phyloP scores from a whole-genome alignment of 2,113 vertebrate genomes.

The Entelurus aequoreus region DNA sequence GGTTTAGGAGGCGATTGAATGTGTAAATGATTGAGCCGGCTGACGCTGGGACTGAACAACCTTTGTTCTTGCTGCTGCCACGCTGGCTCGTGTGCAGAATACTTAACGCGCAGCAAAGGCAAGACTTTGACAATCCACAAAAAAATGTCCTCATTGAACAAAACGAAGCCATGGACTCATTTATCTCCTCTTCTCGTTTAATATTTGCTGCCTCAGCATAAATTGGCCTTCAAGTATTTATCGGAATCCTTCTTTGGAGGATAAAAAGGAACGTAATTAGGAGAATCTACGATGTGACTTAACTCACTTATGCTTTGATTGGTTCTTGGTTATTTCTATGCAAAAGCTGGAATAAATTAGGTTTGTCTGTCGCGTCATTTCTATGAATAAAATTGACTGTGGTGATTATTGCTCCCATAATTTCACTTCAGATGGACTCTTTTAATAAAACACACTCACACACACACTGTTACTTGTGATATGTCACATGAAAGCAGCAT shows the following conservation, averaged over 20 bases:
- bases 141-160: constrained; percentile 18
- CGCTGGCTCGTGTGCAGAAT: constrained; percentile 67
- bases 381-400: neutral
- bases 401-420: neutral
- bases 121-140: constrained; percentile 50
- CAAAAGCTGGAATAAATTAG: neutral
- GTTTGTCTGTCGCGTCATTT: neutral
- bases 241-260: neutral
- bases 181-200: neutral
- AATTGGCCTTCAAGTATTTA: neutral
- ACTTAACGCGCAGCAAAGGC: constrained; percentile 66
- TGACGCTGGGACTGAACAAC: constrained; percentile 63
- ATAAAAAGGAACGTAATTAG: neutral
- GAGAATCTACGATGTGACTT: too few relatives aligned
- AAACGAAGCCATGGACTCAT: constrained; percentile 7
- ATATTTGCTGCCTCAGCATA: neutral
- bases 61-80: constrained; percentile 65
- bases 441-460: too few relatives aligned
- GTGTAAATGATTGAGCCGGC: constrained; percentile 69
- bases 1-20: constrained; percentile 61
- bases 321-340: neutral
- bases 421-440: neutral
- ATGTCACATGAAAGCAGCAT: too few relatives aligned
- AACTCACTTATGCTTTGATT: neutral
- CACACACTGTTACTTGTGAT: too few relatives aligned